Conservation (phyloP, 2,888 invertebrate species). For the Ophion slaviceki region DNA sequence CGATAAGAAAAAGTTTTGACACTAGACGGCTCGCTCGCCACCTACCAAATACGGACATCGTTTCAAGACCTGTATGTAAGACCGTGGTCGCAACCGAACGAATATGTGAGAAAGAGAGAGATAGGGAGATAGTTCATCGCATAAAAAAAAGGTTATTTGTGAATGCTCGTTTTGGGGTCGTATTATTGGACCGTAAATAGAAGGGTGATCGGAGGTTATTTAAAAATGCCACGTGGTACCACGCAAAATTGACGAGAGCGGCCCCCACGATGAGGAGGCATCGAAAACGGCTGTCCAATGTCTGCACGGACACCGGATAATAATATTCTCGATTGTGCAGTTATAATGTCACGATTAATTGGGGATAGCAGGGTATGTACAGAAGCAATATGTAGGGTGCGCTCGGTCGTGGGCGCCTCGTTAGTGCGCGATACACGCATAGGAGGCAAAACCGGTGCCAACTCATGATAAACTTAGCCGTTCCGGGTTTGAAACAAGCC, state of each 20-base stretch:
- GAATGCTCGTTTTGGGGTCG: too few species aligned
- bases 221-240: neutral
- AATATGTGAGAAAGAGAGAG: too few species aligned
- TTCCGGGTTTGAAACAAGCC: neutral
- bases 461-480: constrained; percentile 15
- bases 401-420: constrained; percentile 73
- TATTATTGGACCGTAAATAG: too few species aligned
- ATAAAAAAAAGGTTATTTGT: too few species aligned
- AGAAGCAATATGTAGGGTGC: constrained; percentile 74
- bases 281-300: constrained; percentile 45
- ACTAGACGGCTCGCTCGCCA: too few species aligned
- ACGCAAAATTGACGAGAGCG: neutral
- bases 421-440: constrained; percentile 27
- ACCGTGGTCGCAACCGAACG: too few species aligned
- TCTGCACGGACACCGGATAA: constrained; percentile 67
- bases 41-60: too few species aligned
- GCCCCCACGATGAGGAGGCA: constrained; percentile 6
- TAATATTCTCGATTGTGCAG: constrained; percentile 73
- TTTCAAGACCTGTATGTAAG: too few species aligned
- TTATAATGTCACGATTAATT: constrained; percentile 77
- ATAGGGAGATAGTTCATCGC: too few species aligned
- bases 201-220: neutral
- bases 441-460: constrained; percentile 68
- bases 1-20: too few species aligned
- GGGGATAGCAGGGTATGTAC: neutral